phyloP scores from a whole-genome alignment of 2,113 vertebrate genomes.

The Ascaphus truei region DNA sequence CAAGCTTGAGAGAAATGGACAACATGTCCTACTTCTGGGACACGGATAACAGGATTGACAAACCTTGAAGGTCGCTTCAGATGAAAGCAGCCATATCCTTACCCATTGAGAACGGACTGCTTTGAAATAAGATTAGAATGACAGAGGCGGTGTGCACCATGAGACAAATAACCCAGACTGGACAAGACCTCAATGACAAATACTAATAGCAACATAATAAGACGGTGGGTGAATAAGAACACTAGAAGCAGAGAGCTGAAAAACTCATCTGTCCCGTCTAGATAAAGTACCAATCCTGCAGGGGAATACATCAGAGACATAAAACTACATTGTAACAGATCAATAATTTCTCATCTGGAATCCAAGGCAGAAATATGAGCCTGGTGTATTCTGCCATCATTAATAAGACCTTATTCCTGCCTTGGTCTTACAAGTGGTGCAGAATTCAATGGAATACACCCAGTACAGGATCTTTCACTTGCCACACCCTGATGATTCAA shows the following conservation, averaged over 20 bases:
- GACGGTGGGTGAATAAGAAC: neutral
- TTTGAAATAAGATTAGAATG: neutral
- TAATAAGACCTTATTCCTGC: neutral
- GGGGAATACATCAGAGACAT: slow-evolving; percentile 8
- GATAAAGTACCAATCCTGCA: slow-evolving; percentile 9
- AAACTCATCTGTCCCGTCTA: neutral
- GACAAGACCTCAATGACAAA: neutral
- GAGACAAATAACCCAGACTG: neutral
- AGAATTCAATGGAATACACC: neutral
- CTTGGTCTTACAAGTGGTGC: slow-evolving; percentile 6
- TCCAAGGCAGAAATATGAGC: slow-evolving; percentile 19
- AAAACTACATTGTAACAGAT: slow-evolving; percentile 20
- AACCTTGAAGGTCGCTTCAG: neutral
- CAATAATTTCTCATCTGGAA: slow-evolving; percentile 32
- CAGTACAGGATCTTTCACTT: neutral
- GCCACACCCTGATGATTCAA: slow-evolving; percentile 7
- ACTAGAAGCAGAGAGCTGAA: neutral
- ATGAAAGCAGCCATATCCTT: neutral
- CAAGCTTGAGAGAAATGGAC: too few species aligned
- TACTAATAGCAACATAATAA: slow-evolving; percentile 1
- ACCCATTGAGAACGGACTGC: too few species aligned
- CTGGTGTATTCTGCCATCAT: slow-evolving; percentile 7
- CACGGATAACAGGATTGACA: neutral
- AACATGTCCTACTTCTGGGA: neutral
- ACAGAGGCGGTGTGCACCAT: neutral